These are phyloP conservation scores for Sylvilagus bachmani DNA, from an alignment of 2,113 vertebrate species.

Conservation along the genomic window DNA sequence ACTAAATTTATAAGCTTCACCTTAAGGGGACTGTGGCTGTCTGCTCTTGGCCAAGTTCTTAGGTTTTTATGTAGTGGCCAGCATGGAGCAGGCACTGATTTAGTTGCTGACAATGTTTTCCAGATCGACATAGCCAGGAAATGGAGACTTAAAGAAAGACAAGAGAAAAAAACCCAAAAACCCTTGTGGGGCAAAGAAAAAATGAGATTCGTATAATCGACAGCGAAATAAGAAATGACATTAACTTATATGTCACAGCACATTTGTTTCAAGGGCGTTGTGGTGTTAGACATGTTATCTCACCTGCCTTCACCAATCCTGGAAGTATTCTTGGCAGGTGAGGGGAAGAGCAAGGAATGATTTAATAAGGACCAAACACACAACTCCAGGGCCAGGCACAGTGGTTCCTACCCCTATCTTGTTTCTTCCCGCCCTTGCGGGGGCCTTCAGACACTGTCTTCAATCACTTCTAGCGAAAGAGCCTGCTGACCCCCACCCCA, in stretches of 20 bases:
- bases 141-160: background rate
- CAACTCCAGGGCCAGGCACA: accelerated
- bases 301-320: conserved; percentile 18
- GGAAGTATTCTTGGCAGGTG: background rate
- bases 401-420: background rate
- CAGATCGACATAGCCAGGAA: conserved; percentile 4
- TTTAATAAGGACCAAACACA: background rate
- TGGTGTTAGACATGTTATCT: background rate
- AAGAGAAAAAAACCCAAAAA: background rate
- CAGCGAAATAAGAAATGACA: conserved; percentile 50
- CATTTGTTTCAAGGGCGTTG: conserved; percentile 54
- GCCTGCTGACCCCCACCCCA: accelerated
- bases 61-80: background rate
- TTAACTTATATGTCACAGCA: conserved; percentile 52
- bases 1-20: background rate
- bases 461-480: background rate
- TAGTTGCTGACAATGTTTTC: background rate
- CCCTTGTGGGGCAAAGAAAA: conserved; percentile 26
- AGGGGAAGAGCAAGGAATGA: background rate
- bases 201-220: conserved; percentile 25
- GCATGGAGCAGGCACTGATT: background rate
- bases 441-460: background rate
- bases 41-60: background rate
- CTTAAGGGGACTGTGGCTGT: background rate
- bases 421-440: background rate